Evolutionary conservation across 2,113 vertebrate genomes (phyloP), one percentile per base, ranked within the genome.

Genomic region (Colinus virginianus): DNA sequence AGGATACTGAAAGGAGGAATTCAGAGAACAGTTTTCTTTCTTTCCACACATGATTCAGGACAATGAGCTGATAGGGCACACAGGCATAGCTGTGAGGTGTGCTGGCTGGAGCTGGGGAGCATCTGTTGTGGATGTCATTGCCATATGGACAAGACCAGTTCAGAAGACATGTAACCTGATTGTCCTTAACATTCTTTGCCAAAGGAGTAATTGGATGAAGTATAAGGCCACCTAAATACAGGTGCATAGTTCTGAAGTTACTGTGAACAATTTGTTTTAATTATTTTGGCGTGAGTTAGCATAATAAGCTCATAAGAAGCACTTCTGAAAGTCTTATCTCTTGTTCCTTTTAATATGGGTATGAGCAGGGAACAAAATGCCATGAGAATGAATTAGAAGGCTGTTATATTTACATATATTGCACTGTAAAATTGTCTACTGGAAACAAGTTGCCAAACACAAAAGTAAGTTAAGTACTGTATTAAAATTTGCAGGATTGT

Each of bases 401-500:
- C 30, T 74, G 15, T 61, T 84, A 56, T 86, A 56, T 86, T 80
- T 64, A 51, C 75, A n/a, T 58, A 85, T 70, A 88, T n/a, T n/a
- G 48, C 51, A 56, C 56, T 84, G 75, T 85, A 74, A 88, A 93
- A 87, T 59, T 49, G 94, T 74, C 83, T 74, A 19, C 69, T 70
- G 38, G 19, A 72, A 94, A 59, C 40, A 36, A 45, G 15, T 53
- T 91, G 83, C 22, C 81, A 86, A 70, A 63, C 7, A 95, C 14
- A 64, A 26, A 8, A 82, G 40, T 59, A 82, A 51, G 53, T 75
- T 85, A 85, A 79, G 32, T 64, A 64, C 36, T 75, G 30, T 84
- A 49, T 87, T 90, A 91, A 95, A 92, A 51, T 79, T 46, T 76
- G 8, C 16, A 77, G 43, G 12, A 90, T 86, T 77, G 61, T 81